These are phyloP conservation scores for Knipowitschia caucasica DNA, from an alignment of 2,797 vertebrate species.

Conservation along the genomic window DNA sequence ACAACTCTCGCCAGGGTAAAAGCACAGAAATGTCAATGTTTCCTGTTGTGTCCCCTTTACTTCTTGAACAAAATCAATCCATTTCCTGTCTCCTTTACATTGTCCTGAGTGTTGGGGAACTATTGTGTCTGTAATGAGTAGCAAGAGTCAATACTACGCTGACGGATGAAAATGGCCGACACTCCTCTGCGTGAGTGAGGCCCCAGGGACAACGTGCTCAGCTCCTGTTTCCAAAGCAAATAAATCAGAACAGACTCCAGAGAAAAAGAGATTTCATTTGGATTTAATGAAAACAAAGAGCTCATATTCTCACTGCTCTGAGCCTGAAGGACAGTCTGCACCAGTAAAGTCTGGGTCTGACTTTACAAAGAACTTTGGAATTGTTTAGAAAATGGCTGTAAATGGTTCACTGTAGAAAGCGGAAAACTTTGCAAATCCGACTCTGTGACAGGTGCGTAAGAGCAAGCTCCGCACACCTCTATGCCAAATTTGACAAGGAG, in stretches of 20 bases:
- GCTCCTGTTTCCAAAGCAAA: slow-evolving; percentile 2
- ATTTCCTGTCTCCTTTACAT: background rate
- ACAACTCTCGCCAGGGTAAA: no score
- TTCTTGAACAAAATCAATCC: no score
- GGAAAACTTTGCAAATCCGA: no score
- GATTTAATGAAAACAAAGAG: slow-evolving; percentile 39
- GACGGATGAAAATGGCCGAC: background rate
- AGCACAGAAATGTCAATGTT: no score
- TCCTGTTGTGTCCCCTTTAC: no score
- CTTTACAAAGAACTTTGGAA: slow-evolving; percentile 19
- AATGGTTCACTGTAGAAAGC: no score
- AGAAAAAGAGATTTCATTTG: slow-evolving; percentile 2
- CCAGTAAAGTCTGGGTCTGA: no score
- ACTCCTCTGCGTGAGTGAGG: background rate
- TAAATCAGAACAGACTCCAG: background rate
- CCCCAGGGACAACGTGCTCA: background rate
- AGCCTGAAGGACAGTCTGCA: background rate
- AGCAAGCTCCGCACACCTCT: no score
- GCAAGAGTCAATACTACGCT: background rate
- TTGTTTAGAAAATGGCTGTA: no score
- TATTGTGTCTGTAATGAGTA: background rate
- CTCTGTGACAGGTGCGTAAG: no score
- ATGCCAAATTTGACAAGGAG: no score
- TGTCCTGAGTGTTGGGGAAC: background rate
- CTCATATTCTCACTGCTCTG: no score